These are phyloP conservation scores for Melinopterus prodromus DNA, from an alignment of 2,888 invertebrate species.

Conservation along the genomic window DNA sequence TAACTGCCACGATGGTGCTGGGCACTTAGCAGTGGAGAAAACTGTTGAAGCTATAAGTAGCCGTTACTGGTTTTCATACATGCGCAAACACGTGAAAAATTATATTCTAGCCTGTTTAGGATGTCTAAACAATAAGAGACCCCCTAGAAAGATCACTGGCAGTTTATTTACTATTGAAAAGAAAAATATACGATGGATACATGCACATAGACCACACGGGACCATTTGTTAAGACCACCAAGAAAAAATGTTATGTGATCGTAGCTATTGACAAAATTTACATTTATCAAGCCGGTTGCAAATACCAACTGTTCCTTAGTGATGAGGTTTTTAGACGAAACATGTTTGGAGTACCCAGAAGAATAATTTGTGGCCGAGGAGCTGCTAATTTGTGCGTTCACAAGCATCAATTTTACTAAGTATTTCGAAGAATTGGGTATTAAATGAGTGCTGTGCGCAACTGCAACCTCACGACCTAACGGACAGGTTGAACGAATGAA, in stretches of 20 bases:
- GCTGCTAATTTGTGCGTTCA: slow-evolving; percentile 53
- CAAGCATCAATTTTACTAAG: slow-evolving; percentile 47
- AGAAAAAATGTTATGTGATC: slow-evolving; percentile 50
- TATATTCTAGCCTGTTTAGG: slow-evolving; percentile 54
- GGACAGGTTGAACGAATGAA: slow-evolving; percentile 29
- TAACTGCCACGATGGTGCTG: slow-evolving; percentile 53
- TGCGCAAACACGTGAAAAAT: slow-evolving; percentile 52
- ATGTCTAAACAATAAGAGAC: slow-evolving; percentile 53
- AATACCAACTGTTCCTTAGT: slow-evolving; percentile 40
- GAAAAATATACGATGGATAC: slow-evolving; percentile 53
- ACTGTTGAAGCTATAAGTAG: slow-evolving; percentile 47
- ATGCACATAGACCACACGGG: slow-evolving; percentile 53
- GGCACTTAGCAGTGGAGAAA: slow-evolving; percentile 52
- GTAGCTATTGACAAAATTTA: slow-evolving; percentile 54
- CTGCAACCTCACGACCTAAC: slow-evolving; percentile 45
- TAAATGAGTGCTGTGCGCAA: slow-evolving; percentile 44
- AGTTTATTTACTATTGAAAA: slow-evolving; percentile 54
- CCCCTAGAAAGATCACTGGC: slow-evolving; percentile 48
- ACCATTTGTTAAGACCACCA: slow-evolving; percentile 52
- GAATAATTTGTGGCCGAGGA: slow-evolving; percentile 50
- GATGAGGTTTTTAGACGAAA: slow-evolving; percentile 38
- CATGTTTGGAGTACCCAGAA: slow-evolving; percentile 15
- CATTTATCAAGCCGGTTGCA: slow-evolving; percentile 40
- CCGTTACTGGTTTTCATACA: slow-evolving; percentile 55
- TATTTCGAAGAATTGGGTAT: slow-evolving; percentile 47